These are phyloP conservation scores for Odontocolon sp. DNA, from an alignment of 2,888 invertebrate genomes.

Conservation along the genomic window DNA sequence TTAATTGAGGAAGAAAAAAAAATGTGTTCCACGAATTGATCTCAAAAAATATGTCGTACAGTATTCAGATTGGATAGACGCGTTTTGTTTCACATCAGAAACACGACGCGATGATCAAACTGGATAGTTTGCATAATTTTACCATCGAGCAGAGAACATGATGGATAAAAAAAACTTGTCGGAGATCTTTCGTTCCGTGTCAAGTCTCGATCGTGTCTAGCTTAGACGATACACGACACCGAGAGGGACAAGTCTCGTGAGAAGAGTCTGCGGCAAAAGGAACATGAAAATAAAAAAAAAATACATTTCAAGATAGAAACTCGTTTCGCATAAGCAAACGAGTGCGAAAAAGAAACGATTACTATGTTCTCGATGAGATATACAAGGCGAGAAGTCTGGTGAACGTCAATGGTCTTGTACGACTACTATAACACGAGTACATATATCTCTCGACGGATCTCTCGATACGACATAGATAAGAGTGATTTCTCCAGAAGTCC, in stretches of 20 bases:
- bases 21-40: slow-evolving; percentile 8
- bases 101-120: slow-evolving; percentile 39
- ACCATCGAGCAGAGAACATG: slow-evolving; percentile 17
- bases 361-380: slow-evolving; percentile 2
- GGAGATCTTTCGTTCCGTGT: background rate
- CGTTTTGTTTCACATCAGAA: slow-evolving; percentile 32
- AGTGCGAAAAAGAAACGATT: slow-evolving; percentile 6
- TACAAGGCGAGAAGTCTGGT: slow-evolving; percentile 9
- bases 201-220: slow-evolving; percentile 34
- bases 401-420: slow-evolving; percentile 15
- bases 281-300: slow-evolving; percentile 24
- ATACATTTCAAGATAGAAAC: slow-evolving; percentile 6
- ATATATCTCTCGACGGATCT: slow-evolving; percentile 18
- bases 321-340: slow-evolving; percentile 21
- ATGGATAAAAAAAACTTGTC: background rate
- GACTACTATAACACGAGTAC: background rate
- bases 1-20: slow-evolving; percentile 14
- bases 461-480: slow-evolving; percentile 1
- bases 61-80: slow-evolving; percentile 8
- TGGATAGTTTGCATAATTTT: slow-evolving; percentile 50
- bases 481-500: background rate
- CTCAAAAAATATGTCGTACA: background rate
- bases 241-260: background rate
- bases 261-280: background rate
- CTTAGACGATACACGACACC: background rate